Base-by-base conservation (phyloP, 2,888 invertebrate genomes). In the Alentia gelatinosa region DNA sequence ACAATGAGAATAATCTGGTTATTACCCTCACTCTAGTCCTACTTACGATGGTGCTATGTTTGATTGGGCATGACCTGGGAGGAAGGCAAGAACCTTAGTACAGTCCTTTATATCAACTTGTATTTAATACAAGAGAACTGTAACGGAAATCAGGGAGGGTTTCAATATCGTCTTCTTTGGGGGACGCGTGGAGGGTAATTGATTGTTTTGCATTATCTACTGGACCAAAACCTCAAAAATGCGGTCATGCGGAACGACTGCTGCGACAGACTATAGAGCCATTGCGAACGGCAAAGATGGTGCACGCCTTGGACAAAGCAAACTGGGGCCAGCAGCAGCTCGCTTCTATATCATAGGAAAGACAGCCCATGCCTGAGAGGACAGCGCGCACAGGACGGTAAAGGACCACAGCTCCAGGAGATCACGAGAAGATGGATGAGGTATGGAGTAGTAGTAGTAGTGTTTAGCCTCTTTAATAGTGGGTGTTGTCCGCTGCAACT, bases 211-310 rank as follows among this genome's bases (percentile, higher is more conserved):
- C n/a, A n/a, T 74, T 26, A 26, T 33, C 74, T 74, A 74, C 26
- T 33, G 30, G 74, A 74, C 74, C 74, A 74, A 33, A 74, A 74
- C 26, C 74, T n/a, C 26, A 26, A 74, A 74, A 74, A 26, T 74
- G 74, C 33, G 74, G 30, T 56, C 56, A 56, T 56, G 56, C 56
- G 56, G 56, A 56, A 56, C 56, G 56, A n/a, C 56, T 56, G 56
- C n/a, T 56, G 56, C 56, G n/a, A 56, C 56, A 56, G 56, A 56
- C 74, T 74, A 33, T 33, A 7, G 74, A 15, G 74, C 74, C 74
- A 74, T 74, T 15, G 33, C 74, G 33, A 74, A 74, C 74, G 33
- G 74, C 74, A 74, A 33, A 74, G 74, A 33, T 74, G 74, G 74
- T 74, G 74, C 33, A 33, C 74, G 19, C 15, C 30, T 74, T 74